Evolutionary conservation across 1,140 invertebrate species (phyloP), one percentile per base, ranked within the genome.

Genomic region (Pygmarrhopalites habei): DNA sequence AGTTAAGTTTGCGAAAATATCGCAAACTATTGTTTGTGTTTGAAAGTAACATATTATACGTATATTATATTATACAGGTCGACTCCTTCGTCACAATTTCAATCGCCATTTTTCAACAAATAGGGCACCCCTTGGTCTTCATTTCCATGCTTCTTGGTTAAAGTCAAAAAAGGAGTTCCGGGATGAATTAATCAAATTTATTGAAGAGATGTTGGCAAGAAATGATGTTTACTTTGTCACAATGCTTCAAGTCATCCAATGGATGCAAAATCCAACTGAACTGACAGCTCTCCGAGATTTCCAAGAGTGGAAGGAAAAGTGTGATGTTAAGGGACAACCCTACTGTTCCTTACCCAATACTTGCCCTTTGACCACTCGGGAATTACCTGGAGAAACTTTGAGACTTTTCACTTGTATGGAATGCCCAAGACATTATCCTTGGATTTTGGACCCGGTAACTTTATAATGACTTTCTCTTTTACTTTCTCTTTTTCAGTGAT

Each of bases 201-300:
- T 96, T 68, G 90, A 95, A 77, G 92, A 95, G 74, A 90, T 95
- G 85, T 76, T 92, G 52, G 82, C 83, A 60, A 84, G 88, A 71
- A 89, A 89, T 72, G 92, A 97, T 74, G 92, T 95, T 15, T 95
- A 94, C 79, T 94, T 97, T 74, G 90, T 93, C 30, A 95, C 89
- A 51, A 90, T 90, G 78, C 82, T 90, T 65, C 90, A 95, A 81
- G 92, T 95, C 10, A 90, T 97, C 72, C 92, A 95, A 78, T 97
- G 93, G 93, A 95, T 96, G 90, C 92, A 95, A 78, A 90, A 89
- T 66, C 94, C 94, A 41, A 94, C 90, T 2, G 90, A 95, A 75
- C 72, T 94, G 49, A 85, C 88, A 14, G 85, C 83, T 17, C 81
- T 95, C 41, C 82, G 89, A 71, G 92, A 95, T 72, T 95, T 95